phyloP scores from a whole-genome alignment of 2,797 vertebrate species.

The Vespertilio murinus region DNA sequence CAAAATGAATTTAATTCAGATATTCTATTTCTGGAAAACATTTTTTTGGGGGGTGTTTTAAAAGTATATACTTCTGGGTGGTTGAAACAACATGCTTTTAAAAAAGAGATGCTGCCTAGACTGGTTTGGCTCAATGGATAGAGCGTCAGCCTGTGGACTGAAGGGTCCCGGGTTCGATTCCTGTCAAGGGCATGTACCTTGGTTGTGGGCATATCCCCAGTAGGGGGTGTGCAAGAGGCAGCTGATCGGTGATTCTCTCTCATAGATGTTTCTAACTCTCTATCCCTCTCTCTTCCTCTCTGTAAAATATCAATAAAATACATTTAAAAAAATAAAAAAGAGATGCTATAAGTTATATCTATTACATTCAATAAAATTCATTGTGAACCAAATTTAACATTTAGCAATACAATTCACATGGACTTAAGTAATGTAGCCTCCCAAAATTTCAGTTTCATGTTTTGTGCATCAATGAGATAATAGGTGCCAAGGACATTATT shows the following conservation, averaged over 20 bases:
- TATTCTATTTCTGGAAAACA: not conserved
- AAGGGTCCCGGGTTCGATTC: too few relatives aligned
- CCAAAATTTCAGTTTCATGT: not conserved
- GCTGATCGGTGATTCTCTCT: too few relatives aligned
- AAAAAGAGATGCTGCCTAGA: not conserved
- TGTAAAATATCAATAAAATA: too few relatives aligned
- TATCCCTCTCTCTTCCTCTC: too few relatives aligned
- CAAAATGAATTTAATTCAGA: not conserved
- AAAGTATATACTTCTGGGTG: not conserved
- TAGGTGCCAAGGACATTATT: not conserved
- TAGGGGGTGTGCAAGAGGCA: too few relatives aligned
- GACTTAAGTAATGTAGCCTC: not conserved
- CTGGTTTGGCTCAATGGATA: too few relatives aligned
- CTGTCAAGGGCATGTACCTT: too few relatives aligned
- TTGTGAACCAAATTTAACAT: not conserved
- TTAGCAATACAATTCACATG: not conserved
- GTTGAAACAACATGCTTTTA: not conserved
- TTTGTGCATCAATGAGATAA: not conserved
- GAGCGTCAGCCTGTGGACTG: too few relatives aligned
- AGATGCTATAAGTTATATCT: not conserved
- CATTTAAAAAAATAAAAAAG: slow-evolving; percentile 5
- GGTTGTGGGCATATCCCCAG: too few relatives aligned
- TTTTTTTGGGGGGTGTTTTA: not conserved
- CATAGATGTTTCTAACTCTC: too few relatives aligned
- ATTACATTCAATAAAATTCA: slow-evolving; percentile 17